Base-by-base conservation (phyloP, 2,113 vertebrate genomes). In the Brachyhypopomus occidentalis region DNA sequence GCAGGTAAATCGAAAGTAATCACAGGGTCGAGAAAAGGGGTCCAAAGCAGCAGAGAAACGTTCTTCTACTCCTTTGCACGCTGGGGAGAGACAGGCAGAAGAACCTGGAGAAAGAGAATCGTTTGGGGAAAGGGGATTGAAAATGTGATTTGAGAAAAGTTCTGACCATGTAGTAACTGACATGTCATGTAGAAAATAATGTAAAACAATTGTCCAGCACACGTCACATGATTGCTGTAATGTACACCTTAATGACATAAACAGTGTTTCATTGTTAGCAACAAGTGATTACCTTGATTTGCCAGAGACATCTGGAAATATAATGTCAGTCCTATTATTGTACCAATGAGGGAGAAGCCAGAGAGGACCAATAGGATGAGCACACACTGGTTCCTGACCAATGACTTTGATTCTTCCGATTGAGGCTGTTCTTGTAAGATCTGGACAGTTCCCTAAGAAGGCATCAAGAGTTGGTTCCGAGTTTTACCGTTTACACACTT, bases 1-100 rank as follows among this genome's bases (percentile, higher is more conserved):
- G 89, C 92, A 94, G 45, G 90, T 86, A 88, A 90, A 90, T 85
- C 91, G 2, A 74, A 93, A 93, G 89, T 95, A 94, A 87, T 92
- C 91, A 75, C 95, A 94, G 74, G 94, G 91, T 70, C 89, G 59
- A 3, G 83, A 82, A 88, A 96, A 94, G 25, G 94, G 94, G 87
- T 95, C 91, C 5, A 90, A 55, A 19, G 74, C 85, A 70, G 67
- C 77, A 79, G 93, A 88, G 77, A 95, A 84, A 75, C 74, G 89
- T 19, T 59, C 82, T 0, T 90, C 88, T 45, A 86, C 90, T 84
- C 66, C 41, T 71, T 84, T 82, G 83, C 93, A 94, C 64, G 89
- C 91, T 5, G 75, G 79, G 20, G 92, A 90, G 34, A 89, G 20
- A 84, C 93, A 94, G 16, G 89, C 88, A 34, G 69, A 79, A 34